Base-by-base conservation (phyloP, 1,140 invertebrate genomes). In the Pinna nobilis region DNA sequence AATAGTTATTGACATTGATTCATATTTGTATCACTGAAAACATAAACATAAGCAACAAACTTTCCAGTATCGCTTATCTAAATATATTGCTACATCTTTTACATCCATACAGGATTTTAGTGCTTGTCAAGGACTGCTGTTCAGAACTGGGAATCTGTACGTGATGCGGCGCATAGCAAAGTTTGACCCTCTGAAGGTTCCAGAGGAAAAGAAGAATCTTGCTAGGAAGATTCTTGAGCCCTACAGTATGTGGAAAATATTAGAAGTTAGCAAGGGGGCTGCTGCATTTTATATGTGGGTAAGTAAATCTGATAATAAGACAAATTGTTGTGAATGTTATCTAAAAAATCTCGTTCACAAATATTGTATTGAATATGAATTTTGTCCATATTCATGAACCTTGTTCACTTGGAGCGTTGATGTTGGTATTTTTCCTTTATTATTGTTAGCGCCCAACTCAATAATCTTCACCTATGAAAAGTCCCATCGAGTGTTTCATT, bases 241-340 rank as follows among this genome's bases (percentile, higher is more conserved):
- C 1, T 64, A 55, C 50, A 57, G 25, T 20, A 49, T 51, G 20
- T 64, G 60, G 61, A 47, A 71, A 39, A 65, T 71, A 5, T 28
- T 61, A 18, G 69, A 71, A 25, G 69, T 71, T n/a, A 71, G 69
- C 15, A 71, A 32, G 32, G 69, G 69, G 7, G 69, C 69, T n/a
- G 69, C 69, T 13, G 59, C 49, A 15, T 61, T 71, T 30, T 71
- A 39, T 47, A 39, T 71, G 35, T 71, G 69, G 69, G 69, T 71
- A 55, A 44, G 68, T 53, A 60, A 33, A 7, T 20, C 20, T 0
- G 3, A 49, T n/a, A 11, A n/a, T n/a, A n/a, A n/a, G n/a, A n/a
- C n/a, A n/a, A n/a, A n/a, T n/a, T n/a, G n/a, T n/a, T n/a, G n/a
- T n/a, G n/a, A n/a, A n/a, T n/a, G n/a, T n/a, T n/a, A n/a, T n/a